These are phyloP conservation scores for Hirtodrosophila histrioides DNA, from an alignment of 2,888 invertebrate genomes.

Conservation along the genomic window DNA sequence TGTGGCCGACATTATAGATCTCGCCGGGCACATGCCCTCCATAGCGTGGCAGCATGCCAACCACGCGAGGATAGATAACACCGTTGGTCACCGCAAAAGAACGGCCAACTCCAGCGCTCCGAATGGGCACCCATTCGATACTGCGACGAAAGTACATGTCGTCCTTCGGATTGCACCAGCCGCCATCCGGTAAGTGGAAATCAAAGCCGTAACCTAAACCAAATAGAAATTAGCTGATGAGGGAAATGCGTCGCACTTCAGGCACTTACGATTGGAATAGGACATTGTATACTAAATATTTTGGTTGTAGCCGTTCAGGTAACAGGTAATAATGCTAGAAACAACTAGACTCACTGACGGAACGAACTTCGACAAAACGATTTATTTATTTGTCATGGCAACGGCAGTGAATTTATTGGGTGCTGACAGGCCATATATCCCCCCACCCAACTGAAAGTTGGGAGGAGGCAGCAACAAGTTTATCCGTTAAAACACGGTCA, in stretches of 20 bases:
- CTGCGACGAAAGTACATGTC: constrained; percentile 90
- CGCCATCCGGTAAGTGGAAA: constrained; percentile 87
- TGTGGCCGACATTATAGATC: constrained; percentile 90
- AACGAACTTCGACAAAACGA: constrained; percentile 62
- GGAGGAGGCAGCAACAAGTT: constrained; percentile 56
- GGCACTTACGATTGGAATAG: constrained; percentile 62
- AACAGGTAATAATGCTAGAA: constrained; percentile 12
- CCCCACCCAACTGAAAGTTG: constrained; percentile 6
- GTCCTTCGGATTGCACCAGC: constrained; percentile 90
- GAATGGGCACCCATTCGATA: constrained; percentile 89
- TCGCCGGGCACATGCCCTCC: constrained; percentile 91
- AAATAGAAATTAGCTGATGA: not conserved
- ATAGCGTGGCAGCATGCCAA: constrained; percentile 91
- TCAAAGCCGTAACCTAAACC: constrained; percentile 60
- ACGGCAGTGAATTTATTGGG: constrained; percentile 29
- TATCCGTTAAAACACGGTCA: constrained; percentile 43
- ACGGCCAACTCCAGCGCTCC: constrained; percentile 74
- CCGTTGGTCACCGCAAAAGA: constrained; percentile 79
- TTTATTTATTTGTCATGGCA: constrained; percentile 62
- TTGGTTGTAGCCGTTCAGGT: constrained; percentile 1
- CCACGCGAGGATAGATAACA: constrained; percentile 90
- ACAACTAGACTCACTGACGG: constrained; percentile 39
- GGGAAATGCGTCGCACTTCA: not conserved
- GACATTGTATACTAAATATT: constrained; percentile 50
- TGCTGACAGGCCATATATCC: constrained; percentile 32